Percentiles rank a stretch among this genome's conserved stretches.
phyloP scores from a whole-genome alignment of 2,888 invertebrate species.

The Conops quadrifasciatus region DNA sequence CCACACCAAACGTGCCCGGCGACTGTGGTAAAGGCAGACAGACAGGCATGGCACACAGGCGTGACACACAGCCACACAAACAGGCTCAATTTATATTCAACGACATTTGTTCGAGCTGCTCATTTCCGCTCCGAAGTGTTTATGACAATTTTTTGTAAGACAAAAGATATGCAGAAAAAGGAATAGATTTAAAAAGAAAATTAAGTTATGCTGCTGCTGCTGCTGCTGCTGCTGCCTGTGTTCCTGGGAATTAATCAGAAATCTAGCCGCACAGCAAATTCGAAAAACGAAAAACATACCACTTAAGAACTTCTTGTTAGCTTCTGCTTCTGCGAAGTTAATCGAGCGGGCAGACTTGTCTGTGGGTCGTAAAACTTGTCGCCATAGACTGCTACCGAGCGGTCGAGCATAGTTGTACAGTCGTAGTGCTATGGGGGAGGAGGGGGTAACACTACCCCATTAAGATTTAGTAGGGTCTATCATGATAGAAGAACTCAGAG shows the following conservation, averaged over 20 bases:
- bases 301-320: background rate
- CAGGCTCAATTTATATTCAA: slow-evolving; percentile 30
- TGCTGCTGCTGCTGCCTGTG: background rate
- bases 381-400: background rate
- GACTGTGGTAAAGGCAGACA: no score
- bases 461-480: background rate
- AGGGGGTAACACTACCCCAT: background rate
- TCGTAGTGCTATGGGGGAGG: no score
- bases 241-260: slow-evolving; percentile 21
- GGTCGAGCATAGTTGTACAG: no score
- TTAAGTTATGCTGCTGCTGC: slow-evolving; percentile 3
- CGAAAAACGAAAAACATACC: background rate
- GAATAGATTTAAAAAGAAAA: background rate
- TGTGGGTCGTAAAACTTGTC: slow-evolving; percentile 17
- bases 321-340: background rate
- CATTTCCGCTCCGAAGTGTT: slow-evolving; percentile 33
- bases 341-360: slow-evolving; percentile 3
- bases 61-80: background rate
- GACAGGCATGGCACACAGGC: no score
- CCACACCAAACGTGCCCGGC: no score
- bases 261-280: background rate
- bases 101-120: slow-evolving; percentile 28
- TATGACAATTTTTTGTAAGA: slow-evolving; percentile 22
- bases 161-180: background rate
- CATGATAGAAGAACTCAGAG: background rate